Base-by-base conservation (phyloP, 2,113 vertebrate species). In the Channa maculata region DNA sequence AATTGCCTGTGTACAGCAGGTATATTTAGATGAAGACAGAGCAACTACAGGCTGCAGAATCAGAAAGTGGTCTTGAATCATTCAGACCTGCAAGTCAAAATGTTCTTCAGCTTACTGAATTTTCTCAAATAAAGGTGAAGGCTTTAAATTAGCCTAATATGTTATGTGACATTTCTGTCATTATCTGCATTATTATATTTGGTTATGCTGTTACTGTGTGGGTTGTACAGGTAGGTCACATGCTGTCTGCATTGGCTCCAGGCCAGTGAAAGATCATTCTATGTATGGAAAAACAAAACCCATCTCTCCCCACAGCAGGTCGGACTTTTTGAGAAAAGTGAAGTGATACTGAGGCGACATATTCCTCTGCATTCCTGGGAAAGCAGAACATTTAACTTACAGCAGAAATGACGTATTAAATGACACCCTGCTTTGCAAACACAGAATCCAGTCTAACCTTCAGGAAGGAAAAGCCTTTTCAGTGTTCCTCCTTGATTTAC, bases 291-390 rank as follows among this genome's bases (percentile, higher is more conserved):
- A 41, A 41, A 33, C 2, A 55, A 3, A 41, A 52, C 15, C 3
- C 43, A 8, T 46, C 13, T 6, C 9, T 55, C 0, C 10, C 8
- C 38, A 50, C 34, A 46, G 37, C 3, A 24, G n/a, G 33, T 6
- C 8, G 33, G 51, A 5, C 50, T 71, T 81, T 74, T 74, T 85
- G 75, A 58, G 80, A 83, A 87, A 83, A 46, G 60, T 48, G 71
- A 83, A 79, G 68, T 54, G 67, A 87, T 73, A 81, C 74, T 48
- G 49, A 64, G 6, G 49, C 51, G 50, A 46, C 41, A 64, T 2
- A 67, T 69, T 66, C 65, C 39, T 45, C 64, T 44, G 14, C 49
- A 66, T 45, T 49, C 63, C 55, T 62, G 14, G 44, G 12, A 48
- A 63, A 54, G 61, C 33, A 36, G 12, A 71, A 5, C 2, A 52